Evolutionary conservation across 2,888 invertebrate genomes (phyloP).

Genomic region (Uloborus plumipes): DNA sequence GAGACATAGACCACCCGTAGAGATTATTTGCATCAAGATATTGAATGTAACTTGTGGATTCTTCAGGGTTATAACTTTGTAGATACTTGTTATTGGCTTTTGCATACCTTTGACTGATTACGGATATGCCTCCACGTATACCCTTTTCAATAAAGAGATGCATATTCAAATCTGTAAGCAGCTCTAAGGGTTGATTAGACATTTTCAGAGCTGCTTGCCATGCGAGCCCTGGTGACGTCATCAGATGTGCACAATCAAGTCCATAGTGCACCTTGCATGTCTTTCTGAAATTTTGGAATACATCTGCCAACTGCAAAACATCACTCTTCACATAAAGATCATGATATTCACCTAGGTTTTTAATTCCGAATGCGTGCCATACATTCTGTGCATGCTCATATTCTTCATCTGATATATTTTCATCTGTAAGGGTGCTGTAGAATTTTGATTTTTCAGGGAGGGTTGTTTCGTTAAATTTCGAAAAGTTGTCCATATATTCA

Average conservation of each 20-base stretch:
- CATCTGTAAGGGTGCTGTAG: slow-evolving; percentile 62
- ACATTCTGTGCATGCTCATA: slow-evolving; percentile 67
- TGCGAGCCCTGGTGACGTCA: slow-evolving; percentile 65
- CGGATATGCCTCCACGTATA: slow-evolving; percentile 50
- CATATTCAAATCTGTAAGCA: slow-evolving; percentile 66
- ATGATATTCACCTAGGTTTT: slow-evolving; percentile 67
- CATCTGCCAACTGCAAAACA: slow-evolving; percentile 66
- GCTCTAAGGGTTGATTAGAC: slow-evolving; percentile 62
- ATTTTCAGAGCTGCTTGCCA: slow-evolving; percentile 61
- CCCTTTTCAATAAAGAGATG: slow-evolving; percentile 60
- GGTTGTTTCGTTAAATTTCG: slow-evolving; percentile 12
- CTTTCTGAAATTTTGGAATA: slow-evolving; percentile 68
- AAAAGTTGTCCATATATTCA: slow-evolving; percentile 16
- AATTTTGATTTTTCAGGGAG: slow-evolving; percentile 48
- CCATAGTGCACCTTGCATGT: slow-evolving; percentile 64
- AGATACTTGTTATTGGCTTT: slow-evolving; percentile 64
- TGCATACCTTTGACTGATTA: slow-evolving; percentile 59
- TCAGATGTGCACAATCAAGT: slow-evolving; percentile 67
- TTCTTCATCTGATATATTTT: not conserved
- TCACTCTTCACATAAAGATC: slow-evolving; percentile 67
- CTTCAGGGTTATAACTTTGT: not conserved
- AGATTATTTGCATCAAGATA: slow-evolving; percentile 47
- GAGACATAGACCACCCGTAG: slow-evolving; percentile 43
- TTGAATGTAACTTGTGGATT: slow-evolving; percentile 23
- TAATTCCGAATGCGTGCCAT: slow-evolving; percentile 64